These are phyloP conservation scores for Cladopsammia gracilis DNA, from an alignment of 64 coral and sea anemone genomes.

Conservation along the genomic window DNA sequence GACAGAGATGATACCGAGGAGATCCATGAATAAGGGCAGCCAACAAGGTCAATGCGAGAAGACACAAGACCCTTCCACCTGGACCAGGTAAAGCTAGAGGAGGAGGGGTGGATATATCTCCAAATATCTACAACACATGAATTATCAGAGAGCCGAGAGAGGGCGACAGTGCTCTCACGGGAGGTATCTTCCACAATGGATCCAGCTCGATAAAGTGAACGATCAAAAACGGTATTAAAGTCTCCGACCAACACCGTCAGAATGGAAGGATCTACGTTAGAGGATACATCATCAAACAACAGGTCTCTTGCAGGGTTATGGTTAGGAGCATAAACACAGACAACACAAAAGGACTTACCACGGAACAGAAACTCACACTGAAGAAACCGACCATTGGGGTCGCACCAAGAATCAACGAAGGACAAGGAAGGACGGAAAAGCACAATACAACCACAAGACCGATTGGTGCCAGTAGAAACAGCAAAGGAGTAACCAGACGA, in stretches of 20 bases:
- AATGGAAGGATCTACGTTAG: neutral
- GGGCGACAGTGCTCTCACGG: neutral
- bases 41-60: slow-evolving; percentile 39
- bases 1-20: neutral
- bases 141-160: neutral
- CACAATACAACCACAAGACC: slow-evolving; percentile 31
- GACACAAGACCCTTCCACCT: neutral
- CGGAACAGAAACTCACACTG: neutral
- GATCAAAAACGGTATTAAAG: slow-evolving; percentile 65
- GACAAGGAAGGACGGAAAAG: neutral
- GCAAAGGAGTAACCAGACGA: neutral
- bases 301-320: neutral
- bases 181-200: neutral
- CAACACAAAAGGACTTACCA: neutral
- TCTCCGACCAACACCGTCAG: slow-evolving; percentile 19
- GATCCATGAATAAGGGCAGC: neutral
- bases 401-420: neutral
- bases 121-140: neutral
- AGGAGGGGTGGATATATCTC: neutral
- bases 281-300: neutral
- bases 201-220: neutral
- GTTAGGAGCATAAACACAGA: slow-evolving; percentile 41
- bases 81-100: slow-evolving; percentile 15
- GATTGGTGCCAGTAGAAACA: slow-evolving; percentile 9
- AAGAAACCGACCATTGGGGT: slow-evolving; percentile 4